A percentile compares a stretch with the other conserved stretches of the same genome.
phyloP scores from a whole-genome alignment of 2,888 invertebrate genomes.

The Dasypolia templi region DNA sequence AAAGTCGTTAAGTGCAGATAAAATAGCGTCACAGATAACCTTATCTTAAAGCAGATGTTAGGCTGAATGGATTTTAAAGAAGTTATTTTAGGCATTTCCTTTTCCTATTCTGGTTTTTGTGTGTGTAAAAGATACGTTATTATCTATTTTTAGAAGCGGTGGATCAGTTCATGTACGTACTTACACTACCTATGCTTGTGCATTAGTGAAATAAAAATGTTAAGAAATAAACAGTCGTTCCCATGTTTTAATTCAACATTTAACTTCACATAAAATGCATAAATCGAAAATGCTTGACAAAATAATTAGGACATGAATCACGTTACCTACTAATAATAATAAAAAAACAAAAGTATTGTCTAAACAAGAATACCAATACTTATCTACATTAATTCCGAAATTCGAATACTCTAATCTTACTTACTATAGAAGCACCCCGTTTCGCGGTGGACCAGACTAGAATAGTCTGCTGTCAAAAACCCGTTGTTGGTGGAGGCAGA shows the following conservation, averaged over 20 bases:
- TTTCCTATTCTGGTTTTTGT: conserved; percentile 40
- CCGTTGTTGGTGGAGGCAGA: too few relatives aligned
- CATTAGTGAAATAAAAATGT: too few relatives aligned
- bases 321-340: not conserved
- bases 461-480: too few relatives aligned
- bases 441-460: too few relatives aligned
- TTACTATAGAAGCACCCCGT: not conserved
- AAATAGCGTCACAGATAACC: conserved; percentile 64
- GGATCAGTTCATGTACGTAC: not conserved
- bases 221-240: not conserved
- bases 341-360: not conserved
- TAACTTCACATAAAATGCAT: not conserved
- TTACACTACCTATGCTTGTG: not conserved
- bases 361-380: not conserved
- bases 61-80: conserved; percentile 55
- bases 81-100: conserved; percentile 65
- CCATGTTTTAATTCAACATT: not conserved
- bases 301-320: not conserved
- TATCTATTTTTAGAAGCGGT: not conserved
- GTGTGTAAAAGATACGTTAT: conserved; percentile 7
- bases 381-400: not conserved
- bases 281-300: not conserved
- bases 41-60: conserved; percentile 66
- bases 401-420: not conserved
- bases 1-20: conserved; percentile 68